These are phyloP conservation scores for Molorchus minor DNA, from an alignment of 2,888 invertebrate genomes.

Conservation along the genomic window DNA sequence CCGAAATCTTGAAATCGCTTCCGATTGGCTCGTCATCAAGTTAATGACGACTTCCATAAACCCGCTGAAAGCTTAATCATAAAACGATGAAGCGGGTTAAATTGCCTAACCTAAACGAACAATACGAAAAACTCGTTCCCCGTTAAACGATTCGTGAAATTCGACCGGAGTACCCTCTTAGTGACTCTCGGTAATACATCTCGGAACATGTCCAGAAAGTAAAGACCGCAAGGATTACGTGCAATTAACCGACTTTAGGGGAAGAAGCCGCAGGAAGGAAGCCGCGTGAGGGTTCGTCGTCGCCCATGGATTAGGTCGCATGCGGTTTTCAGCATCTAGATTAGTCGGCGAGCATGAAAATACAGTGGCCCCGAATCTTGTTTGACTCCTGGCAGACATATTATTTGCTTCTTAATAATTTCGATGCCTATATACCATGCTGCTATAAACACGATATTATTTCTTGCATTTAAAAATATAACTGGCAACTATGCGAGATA, in stretches of 20 bases:
- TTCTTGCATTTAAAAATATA: too few species aligned
- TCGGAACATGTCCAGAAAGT: background rate
- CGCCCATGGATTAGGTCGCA: constrained; percentile 2
- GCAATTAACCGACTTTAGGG: constrained; percentile 7
- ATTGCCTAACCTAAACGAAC: background rate
- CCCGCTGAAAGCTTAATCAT: too few species aligned
- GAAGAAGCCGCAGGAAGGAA: background rate
- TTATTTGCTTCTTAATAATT: too few species aligned
- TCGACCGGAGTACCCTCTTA: background rate
- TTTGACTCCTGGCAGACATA: background rate
- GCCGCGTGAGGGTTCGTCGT: background rate
- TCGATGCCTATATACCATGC: too few species aligned
- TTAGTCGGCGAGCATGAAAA: background rate
- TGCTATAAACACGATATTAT: too few species aligned
- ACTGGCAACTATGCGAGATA: too few species aligned
- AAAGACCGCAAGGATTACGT: background rate
- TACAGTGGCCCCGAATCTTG: background rate
- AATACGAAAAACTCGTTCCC: background rate
- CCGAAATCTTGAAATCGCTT: too few species aligned
- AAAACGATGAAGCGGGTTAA: background rate
- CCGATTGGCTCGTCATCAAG: too few species aligned
- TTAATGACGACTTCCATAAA: too few species aligned
- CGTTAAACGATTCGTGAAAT: background rate
- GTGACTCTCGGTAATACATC: background rate
- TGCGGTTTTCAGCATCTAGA: background rate